Conservation (phyloP, 30 jellyfish, hydroid and myxozoan genomes). For the Aurelia sp. region DNA sequence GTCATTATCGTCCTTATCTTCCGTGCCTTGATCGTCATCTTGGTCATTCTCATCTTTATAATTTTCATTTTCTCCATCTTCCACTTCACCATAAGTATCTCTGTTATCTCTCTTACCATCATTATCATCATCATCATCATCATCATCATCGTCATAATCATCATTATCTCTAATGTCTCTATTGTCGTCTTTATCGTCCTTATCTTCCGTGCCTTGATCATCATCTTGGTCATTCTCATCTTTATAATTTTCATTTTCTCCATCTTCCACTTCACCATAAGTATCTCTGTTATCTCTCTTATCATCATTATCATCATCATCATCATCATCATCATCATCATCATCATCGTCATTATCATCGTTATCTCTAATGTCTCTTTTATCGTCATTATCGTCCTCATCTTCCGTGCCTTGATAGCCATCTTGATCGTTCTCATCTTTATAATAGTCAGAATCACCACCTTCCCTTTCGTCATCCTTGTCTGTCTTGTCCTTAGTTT, state of each 20-base stretch:
- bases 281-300: neutral
- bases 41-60: neutral
- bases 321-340: neutral
- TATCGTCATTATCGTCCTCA: neutral
- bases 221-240: neutral
- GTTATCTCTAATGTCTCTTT: neutral
- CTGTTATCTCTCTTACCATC: neutral
- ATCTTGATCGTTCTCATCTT: neutral
- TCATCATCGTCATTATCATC: neutral
- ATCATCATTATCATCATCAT: neutral
- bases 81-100: neutral
- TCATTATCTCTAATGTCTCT: neutral
- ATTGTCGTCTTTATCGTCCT: neutral
- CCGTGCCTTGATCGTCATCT: neutral
- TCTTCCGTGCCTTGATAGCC: too few species aligned
- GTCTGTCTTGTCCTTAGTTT: neutral
- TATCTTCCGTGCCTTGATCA: neutral
- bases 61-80: neutral
- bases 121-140: neutral
- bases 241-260: neutral
- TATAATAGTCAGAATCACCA: neutral
- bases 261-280: neutral
- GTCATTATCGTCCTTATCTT: too few species aligned
- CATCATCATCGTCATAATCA: neutral
- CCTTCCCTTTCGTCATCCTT: slow-evolving; percentile 11